Evolutionary conservation across 2,113 vertebrate genomes (phyloP).

Genomic region (Notarius lentiginosus): DNA sequence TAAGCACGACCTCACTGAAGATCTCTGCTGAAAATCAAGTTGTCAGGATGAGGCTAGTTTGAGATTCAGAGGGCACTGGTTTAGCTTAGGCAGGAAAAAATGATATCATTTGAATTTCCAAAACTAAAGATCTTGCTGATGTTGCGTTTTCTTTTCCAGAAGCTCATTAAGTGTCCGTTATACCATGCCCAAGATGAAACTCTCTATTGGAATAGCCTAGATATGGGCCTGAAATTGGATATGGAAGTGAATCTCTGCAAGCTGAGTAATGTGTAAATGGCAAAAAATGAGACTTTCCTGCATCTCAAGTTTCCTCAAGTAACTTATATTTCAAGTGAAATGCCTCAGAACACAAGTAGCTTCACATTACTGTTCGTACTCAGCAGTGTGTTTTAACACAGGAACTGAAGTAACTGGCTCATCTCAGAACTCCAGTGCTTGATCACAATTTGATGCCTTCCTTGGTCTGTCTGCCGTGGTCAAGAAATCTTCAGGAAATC

Average conservation of each 20-base stretch:
- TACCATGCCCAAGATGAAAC: not conserved
- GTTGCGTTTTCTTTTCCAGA: not conserved
- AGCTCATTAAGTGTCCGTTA: not conserved
- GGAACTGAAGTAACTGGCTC: not conserved
- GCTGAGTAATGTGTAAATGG: not conserved
- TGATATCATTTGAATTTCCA: not conserved
- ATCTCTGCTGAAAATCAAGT: not conserved
- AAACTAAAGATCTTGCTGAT: not conserved
- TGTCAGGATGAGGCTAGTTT: not conserved
- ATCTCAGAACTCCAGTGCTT: not conserved
- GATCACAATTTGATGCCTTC: conserved; percentile 46
- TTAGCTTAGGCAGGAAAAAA: not conserved
- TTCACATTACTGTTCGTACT: not conserved
- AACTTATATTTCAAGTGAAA: not conserved
- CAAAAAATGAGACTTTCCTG: not conserved
- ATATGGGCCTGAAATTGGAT: not conserved
- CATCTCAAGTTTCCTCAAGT: not conserved
- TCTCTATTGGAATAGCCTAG: not conserved
- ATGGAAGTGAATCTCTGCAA: not conserved
- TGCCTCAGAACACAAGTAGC: not conserved
- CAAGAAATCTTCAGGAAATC: conserved; percentile 46
- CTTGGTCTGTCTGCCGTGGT: conserved; percentile 53
- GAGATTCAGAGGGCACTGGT: not conserved
- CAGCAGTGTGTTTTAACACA: not conserved
- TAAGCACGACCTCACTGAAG: not conserved